phyloP scores from a whole-genome alignment of 2,888 invertebrate genomes.

The Machimus rusticus region DNA sequence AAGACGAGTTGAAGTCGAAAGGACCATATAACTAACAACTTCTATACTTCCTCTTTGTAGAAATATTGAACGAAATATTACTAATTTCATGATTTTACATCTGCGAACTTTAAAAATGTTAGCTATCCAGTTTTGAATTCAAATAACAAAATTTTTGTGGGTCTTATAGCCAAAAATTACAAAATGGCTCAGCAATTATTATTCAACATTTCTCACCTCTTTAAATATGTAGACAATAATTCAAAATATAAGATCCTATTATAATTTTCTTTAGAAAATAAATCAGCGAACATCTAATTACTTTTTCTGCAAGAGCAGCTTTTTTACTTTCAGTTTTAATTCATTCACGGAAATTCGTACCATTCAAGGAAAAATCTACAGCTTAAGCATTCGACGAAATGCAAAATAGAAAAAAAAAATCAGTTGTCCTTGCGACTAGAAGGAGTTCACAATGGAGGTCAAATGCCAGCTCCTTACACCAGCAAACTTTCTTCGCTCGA shows the following conservation, averaged over 20 bases:
- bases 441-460: background rate
- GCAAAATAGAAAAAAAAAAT: background rate
- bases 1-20: background rate
- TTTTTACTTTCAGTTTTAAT: background rate
- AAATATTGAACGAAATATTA: no score
- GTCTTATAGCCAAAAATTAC: no score
- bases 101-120: no score
- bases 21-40: background rate
- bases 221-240: no score
- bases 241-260: no score
- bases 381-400: background rate
- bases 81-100: no score
- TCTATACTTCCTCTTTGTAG: no score
- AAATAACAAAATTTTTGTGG: no score
- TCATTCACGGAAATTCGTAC: background rate
- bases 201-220: no score
- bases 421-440: background rate
- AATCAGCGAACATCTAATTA: background rate
- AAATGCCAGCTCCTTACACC: background rate
- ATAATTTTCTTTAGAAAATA: no score
- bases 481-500: background rate
- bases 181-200: no score
- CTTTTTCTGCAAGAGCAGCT: background rate
- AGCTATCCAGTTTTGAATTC: no score
- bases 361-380: background rate